Conservation (phyloP, 2,797 vertebrate species). For the Monodelphis domestica region DNA sequence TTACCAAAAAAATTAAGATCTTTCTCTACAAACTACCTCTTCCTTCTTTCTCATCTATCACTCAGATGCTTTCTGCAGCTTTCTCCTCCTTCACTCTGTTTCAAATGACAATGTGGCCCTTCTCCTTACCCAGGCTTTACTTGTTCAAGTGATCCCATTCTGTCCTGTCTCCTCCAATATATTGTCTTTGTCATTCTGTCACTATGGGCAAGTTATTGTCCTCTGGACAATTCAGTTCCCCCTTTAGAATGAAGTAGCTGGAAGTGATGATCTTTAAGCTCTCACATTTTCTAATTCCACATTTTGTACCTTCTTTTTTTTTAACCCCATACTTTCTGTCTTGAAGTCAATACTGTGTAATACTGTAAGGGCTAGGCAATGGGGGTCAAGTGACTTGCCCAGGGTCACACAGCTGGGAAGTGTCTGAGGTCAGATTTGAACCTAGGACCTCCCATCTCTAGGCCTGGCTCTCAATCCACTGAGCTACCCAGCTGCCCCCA, state of each 20-base stretch:
- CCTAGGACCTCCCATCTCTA: too few relatives aligned
- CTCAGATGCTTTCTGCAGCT: not conserved
- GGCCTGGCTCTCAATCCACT: too few relatives aligned
- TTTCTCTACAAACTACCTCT: not conserved
- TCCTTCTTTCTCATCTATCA: not conserved
- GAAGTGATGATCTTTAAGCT: not conserved
- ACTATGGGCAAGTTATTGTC: not conserved
- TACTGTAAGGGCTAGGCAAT: too few relatives aligned
- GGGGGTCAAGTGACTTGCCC: too few relatives aligned
- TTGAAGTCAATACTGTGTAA: too few relatives aligned
- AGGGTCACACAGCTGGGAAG: too few relatives aligned
- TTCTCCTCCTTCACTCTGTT: not conserved
- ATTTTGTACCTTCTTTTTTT: too few relatives aligned
- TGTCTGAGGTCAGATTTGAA: too few relatives aligned
- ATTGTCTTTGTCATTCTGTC: not conserved
- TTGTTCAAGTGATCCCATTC: not conserved
- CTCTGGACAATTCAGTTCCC: not conserved
- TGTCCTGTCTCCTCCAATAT: not conserved
- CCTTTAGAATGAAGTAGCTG: not conserved
- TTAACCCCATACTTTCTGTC: too few relatives aligned
- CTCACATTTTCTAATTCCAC: not conserved
- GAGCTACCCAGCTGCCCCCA: too few relatives aligned
- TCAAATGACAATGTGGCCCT: not conserved
- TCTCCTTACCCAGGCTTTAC: not conserved
- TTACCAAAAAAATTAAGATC: not conserved